Evolutionary conservation across 2,888 invertebrate species (phyloP), one percentile per base, ranked within the genome.

Genomic region (Aphidoletes aphidimyza): DNA sequence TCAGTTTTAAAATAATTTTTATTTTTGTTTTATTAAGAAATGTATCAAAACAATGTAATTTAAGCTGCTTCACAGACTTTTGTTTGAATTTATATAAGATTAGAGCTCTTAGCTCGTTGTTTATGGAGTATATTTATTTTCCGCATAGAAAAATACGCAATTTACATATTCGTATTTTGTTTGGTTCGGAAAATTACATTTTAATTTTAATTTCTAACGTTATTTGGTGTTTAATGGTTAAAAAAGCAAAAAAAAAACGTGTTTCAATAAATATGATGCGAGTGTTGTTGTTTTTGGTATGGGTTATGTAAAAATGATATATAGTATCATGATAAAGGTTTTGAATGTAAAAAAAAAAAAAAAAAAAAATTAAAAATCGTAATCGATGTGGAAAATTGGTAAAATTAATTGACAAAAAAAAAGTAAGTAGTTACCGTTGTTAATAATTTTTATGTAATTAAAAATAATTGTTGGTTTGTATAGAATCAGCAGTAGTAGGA

Each of bases 21-120:
- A 8, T 54, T n/a, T 54, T 54, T 22, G 2, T 47, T 47, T 54
- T 54, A 54, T 54, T 54, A 54, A 54, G 54, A 54, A 54, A 54
- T 54, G 22, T 54, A 54, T 54, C 26, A 54, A 54, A 54, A 54
- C 47, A 47, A 47, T 19, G 47, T 17, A 47, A 9, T 47, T 5
- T 11, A 22, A 54, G 54, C 22, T 54, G 22, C 54, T 54, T 54
- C 54, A 54, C 54, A 22, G 11, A 54, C 54, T 54, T 54, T 22
- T 22, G 26, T 26, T 22, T 54, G 11, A 54, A 26, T n/a, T n/a
- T 54, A 54, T 54, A 11, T 22, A 22, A 54, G 26, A 22, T 22
- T 22, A 54, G 54, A 54, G 54, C 54, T 54, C 54, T 11, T 22
- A 54, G 54, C 54, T 54, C 22, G 22, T 54, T 26, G 22, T 54